Evolutionary conservation across 2,888 invertebrate genomes (phyloP).

Genomic region (Watsonalla cultraria): DNA sequence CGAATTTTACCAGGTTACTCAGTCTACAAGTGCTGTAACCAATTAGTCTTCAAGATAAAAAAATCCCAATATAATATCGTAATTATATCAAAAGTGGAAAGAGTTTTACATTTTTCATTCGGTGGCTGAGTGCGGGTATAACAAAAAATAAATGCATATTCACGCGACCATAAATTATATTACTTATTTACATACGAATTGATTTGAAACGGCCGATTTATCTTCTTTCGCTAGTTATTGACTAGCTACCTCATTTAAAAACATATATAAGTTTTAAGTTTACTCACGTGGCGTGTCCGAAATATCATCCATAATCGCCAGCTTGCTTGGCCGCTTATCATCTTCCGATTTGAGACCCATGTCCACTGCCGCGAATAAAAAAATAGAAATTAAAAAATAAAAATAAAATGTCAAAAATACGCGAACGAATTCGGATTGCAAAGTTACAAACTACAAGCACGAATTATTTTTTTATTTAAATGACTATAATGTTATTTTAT

Average conservation of each 20-base stretch:
- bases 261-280: background rate
- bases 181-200: background rate
- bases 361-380: conserved; percentile 41
- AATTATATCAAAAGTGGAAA: too few relatives aligned
- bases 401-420: conserved; percentile 25
- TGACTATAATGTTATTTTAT: conserved; percentile 19
- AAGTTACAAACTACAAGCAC: conserved; percentile 6
- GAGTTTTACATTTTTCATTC: too few relatives aligned
- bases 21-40: too few relatives aligned
- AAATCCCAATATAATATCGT: too few relatives aligned
- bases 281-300: conserved; percentile 64
- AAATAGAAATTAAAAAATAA: conserved; percentile 21
- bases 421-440: conserved; percentile 14
- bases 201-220: background rate
- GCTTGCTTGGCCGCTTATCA: conserved; percentile 69
- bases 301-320: conserved; percentile 71
- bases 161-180: too few relatives aligned
- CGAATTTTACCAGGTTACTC: too few relatives aligned
- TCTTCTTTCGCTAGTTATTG: background rate
- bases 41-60: too few relatives aligned
- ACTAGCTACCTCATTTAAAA: too few relatives aligned
- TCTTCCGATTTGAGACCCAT: conserved; percentile 73
- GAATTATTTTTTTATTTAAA: conserved; percentile 1
- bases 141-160: too few relatives aligned
- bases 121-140: too few relatives aligned